Evolutionary conservation across 2,797 vertebrate species (phyloP).

Genomic region (Sylvia borin): DNA sequence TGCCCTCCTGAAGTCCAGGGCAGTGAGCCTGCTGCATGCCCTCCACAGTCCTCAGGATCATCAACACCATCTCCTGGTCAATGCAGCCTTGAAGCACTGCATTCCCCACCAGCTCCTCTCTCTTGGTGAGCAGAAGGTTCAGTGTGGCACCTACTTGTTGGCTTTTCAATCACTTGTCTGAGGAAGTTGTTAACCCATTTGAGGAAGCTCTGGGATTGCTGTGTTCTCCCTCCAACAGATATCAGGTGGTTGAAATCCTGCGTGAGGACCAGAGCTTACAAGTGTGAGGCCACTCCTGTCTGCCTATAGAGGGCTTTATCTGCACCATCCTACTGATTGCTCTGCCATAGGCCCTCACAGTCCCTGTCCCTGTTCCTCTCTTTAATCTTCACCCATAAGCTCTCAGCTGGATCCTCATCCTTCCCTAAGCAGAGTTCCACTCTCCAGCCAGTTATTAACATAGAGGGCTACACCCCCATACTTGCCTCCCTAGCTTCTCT

Average conservation of each 20-base stretch:
- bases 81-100: not conserved
- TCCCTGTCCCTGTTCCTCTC: not conserved
- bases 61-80: not conserved
- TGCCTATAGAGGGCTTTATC: not conserved
- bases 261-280: not conserved
- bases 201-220: not conserved
- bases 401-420: not conserved
- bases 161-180: not conserved
- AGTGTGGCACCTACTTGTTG: not conserved
- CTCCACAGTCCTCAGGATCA: not conserved
- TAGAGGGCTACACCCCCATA: not conserved
- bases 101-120: not conserved
- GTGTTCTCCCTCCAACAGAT: not conserved
- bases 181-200: not conserved
- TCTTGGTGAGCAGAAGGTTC: not conserved
- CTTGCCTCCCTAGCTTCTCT: not conserved
- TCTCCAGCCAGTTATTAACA: not conserved
- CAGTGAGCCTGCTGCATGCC: not conserved
- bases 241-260: not conserved
- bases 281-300: not conserved
- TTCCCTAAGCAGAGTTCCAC: not conserved
- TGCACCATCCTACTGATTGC: not conserved
- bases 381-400: not conserved
- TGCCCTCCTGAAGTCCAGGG: not conserved
- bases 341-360: not conserved